Base-by-base conservation (phyloP, 2,113 vertebrate genomes). In the Mohoua ochrocephala region DNA sequence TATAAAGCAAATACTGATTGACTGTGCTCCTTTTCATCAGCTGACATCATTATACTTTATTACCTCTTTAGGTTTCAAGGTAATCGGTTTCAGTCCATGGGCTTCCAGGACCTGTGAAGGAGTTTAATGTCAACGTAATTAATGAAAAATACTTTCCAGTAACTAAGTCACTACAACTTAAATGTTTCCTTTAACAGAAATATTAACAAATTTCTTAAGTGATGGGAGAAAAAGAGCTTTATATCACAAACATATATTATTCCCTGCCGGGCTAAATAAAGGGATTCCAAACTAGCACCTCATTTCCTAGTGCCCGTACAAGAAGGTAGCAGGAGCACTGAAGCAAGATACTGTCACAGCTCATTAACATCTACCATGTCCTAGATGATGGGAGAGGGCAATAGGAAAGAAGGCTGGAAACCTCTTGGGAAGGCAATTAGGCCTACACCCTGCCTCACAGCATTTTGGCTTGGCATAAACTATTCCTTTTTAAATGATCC, bases 51-150 rank as follows among this genome's bases (percentile, higher is more conserved):
- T 83, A 27, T 24, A 53, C 52, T 80, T 88, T 61, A 84, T 97
- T 99, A 99, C 99, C 99, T 99, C 99, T 98, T 99, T 99, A 64
- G 99, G 99, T 96, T 98, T 99, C 85, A 99, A 96, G 84, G 98
- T 98, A 97, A 99, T 91, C 93, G 99, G 99, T 94, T 98, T 99
- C 57, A 99, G 97, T 74, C 99, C 99, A 87, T 99, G 99, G 60
- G 99, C 99, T 97, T 99, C 98, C 71, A 99, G 97, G 59, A 99
- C 99, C 99, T 99, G 95, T 42, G 89, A 91, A 96, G 42, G 39
- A 81, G 78, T 96, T 94, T 52, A 84, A 93, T 84, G 56, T 57
- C 78, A 79, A 77, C 30, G 28, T 41, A 67, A 52, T 78, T 44
- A 97, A 49, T 50, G 28, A 90, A 68, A 86, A 87, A 39, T 13